phyloP scores from a whole-genome alignment of 1,140 invertebrate species.

The Anoplolepis gracilipes region DNA sequence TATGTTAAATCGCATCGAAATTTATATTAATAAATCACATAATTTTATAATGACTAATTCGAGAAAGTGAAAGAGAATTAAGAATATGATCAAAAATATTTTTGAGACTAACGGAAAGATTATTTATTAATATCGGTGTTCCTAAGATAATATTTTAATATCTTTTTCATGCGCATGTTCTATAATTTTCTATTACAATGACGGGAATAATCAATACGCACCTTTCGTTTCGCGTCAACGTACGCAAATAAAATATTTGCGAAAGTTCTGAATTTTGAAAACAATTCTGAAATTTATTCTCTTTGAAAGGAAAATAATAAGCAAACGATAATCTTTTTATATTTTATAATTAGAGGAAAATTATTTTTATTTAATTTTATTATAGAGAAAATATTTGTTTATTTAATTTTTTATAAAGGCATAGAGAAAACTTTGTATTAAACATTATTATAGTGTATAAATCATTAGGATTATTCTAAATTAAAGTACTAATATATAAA shows the following conservation, averaged over 20 bases:
- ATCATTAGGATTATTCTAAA: too few species aligned
- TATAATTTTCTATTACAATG: background rate
- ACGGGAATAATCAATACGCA: constrained; percentile 38
- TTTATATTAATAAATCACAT: background rate
- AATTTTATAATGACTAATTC: background rate
- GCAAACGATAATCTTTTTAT: background rate
- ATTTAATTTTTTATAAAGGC: too few species aligned
- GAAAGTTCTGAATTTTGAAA: background rate
- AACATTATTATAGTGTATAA: too few species aligned
- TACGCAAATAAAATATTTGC: constrained; percentile 23
- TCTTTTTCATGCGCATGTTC: background rate
- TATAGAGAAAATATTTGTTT: too few species aligned
- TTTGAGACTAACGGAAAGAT: background rate
- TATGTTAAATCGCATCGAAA: background rate
- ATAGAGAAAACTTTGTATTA: too few species aligned
- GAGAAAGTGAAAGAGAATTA: background rate
- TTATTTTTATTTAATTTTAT: background rate
- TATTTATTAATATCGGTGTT: background rate
- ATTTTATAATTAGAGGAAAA: background rate
- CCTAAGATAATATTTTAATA: background rate
- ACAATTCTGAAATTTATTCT: background rate
- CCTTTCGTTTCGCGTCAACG: constrained; percentile 1
- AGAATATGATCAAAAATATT: background rate
- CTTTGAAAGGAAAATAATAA: background rate
- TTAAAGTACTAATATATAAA: too few species aligned